These are phyloP conservation scores for Sitophilus oryzae DNA, from an alignment of 1,140 invertebrate species.

Conservation along the genomic window DNA sequence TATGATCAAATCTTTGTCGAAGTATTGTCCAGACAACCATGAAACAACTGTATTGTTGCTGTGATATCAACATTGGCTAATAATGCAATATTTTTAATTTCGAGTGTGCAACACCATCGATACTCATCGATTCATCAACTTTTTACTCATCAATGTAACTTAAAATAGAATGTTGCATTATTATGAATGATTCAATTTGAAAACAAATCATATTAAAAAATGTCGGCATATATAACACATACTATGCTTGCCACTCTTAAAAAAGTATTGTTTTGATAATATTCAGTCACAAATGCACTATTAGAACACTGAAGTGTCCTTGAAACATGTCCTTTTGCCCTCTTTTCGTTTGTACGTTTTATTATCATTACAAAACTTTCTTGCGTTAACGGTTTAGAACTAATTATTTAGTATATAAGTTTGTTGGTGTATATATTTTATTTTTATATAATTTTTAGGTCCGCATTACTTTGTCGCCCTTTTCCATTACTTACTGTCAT, in stretches of 20 bases:
- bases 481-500: constrained; percentile 15
- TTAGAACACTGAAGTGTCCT: constrained; percentile 18
- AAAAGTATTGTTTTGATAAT: constrained; percentile 11
- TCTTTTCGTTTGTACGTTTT: not conserved
- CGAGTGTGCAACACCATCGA: constrained; percentile 3
- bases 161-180: constrained; percentile 14
- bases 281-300: constrained; percentile 6
- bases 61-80: constrained; percentile 14
- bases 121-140: too few relatives aligned
- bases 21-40: constrained; percentile 4
- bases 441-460: constrained; percentile 24
- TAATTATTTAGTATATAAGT: constrained; percentile 15
- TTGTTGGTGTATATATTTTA: constrained; percentile 27
- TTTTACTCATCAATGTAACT: too few relatives aligned
- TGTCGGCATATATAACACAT: constrained; percentile 15
- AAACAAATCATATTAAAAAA: constrained; percentile 8
- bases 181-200: constrained; percentile 9
- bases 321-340: constrained; percentile 2
- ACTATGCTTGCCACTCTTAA: constrained; percentile 11
- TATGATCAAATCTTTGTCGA: constrained; percentile 1
- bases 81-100: constrained; percentile 17
- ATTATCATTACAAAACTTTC: constrained; percentile 12
- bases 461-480: constrained; percentile 1
- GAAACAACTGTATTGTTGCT: constrained; percentile 17
- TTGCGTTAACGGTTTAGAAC: constrained; percentile 10